Conservation (phyloP, 2,113 vertebrate genomes). For the Hippopotamus amphibius region DNA sequence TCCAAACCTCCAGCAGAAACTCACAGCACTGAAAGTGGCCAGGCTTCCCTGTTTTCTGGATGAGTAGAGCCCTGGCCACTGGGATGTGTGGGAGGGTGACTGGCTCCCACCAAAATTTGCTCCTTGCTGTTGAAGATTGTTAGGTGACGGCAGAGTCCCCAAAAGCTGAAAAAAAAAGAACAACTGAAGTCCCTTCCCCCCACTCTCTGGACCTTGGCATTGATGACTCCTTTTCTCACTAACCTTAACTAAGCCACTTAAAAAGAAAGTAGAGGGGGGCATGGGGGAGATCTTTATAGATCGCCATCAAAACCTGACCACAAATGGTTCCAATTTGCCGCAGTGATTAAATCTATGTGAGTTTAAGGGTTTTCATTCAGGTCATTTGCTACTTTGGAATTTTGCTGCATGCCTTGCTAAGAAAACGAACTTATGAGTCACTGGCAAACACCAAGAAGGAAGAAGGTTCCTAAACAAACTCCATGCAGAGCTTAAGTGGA, state of each 20-base stretch:
- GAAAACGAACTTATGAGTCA: slow-evolving; percentile 86
- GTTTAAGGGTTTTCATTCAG: slow-evolving; percentile 92
- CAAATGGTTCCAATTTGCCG: slow-evolving; percentile 97
- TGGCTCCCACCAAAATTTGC: background rate
- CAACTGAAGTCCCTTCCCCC: background rate
- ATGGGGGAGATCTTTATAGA: slow-evolving; percentile 88
- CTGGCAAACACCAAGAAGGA: slow-evolving; percentile 78
- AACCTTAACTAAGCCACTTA: slow-evolving; percentile 84
- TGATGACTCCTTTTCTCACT: slow-evolving; percentile 80
- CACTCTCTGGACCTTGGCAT: slow-evolving; percentile 44
- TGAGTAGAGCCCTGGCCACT: background rate
- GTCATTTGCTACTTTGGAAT: slow-evolving; percentile 93
- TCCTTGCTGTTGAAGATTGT: slow-evolving; percentile 50
- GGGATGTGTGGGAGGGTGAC: background rate
- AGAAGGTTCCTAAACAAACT: slow-evolving; percentile 84
- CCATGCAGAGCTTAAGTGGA: slow-evolving; percentile 85
- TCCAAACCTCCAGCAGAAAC: background rate
- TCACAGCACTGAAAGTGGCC: background rate
- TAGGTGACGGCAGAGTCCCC: slow-evolving; percentile 50
- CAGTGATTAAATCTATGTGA: slow-evolving; percentile 94
- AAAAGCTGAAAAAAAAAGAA: slow-evolving; percentile 46
- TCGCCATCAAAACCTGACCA: slow-evolving; percentile 90
- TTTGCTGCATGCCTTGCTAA: slow-evolving; percentile 88
- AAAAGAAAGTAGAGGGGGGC: slow-evolving; percentile 84
- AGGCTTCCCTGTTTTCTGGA: background rate